phyloP scores from a whole-genome alignment of 2,888 invertebrate species.

The Octonoba sinensis region DNA sequence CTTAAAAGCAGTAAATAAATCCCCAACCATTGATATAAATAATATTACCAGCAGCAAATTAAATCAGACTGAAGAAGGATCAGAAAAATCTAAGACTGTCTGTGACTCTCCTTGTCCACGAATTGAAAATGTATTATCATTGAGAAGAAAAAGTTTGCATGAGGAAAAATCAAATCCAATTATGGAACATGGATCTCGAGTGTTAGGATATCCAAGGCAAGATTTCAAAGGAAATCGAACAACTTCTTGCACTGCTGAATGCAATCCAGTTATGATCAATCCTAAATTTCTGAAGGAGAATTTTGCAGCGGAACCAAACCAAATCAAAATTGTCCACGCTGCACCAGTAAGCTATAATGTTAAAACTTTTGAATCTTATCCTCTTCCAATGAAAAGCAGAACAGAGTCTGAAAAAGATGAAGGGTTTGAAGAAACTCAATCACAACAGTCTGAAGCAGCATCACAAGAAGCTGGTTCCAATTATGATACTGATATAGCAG shows the following conservation, averaged over 20 bases:
- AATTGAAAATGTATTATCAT: slow-evolving; percentile 34
- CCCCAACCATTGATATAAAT: slow-evolving; percentile 11
- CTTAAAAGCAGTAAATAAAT: slow-evolving; percentile 39
- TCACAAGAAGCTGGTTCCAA: slow-evolving; percentile 60
- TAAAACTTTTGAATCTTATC: slow-evolving; percentile 30
- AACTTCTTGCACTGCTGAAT: background rate
- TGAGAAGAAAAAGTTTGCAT: slow-evolving; percentile 45
- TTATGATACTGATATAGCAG: slow-evolving; percentile 60
- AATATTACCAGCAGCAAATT: slow-evolving; percentile 6
- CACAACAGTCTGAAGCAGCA: slow-evolving; percentile 75
- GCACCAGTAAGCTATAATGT: slow-evolving; percentile 30
- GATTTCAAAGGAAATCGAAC: slow-evolving; percentile 14
- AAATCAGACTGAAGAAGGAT: slow-evolving; percentile 3
- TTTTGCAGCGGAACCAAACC: slow-evolving; percentile 30
- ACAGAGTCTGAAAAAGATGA: slow-evolving; percentile 85
- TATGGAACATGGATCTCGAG: slow-evolving; percentile 33
- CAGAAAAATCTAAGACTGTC: slow-evolving; percentile 14
- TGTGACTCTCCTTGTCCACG: slow-evolving; percentile 26
- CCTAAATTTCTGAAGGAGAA: slow-evolving; percentile 46
- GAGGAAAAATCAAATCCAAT: slow-evolving; percentile 49
- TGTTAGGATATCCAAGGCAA: slow-evolving; percentile 32
- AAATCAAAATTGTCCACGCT: slow-evolving; percentile 43
- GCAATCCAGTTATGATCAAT: slow-evolving; percentile 24
- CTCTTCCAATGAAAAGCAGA: slow-evolving; percentile 27
- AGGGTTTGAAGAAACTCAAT: slow-evolving; percentile 91